Evolutionary conservation across 1,140 invertebrate genomes (phyloP), one percentile per base, ranked within the genome.

Genomic region (Hyposmocoma kahamanoa): DNA sequence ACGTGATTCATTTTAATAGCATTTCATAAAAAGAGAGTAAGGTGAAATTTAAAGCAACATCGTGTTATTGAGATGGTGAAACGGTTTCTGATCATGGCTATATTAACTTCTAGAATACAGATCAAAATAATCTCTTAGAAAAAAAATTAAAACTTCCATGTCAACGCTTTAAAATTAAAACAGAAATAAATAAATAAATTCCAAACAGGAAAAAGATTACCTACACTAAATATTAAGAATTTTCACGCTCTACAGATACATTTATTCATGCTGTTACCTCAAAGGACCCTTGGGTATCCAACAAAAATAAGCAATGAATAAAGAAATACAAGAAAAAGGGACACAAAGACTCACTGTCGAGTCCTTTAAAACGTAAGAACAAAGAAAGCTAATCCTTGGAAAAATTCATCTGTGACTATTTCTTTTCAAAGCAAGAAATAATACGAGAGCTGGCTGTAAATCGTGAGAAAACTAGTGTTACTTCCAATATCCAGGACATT

Each of bases 391-490:
- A 36, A 36, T 10, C 32, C 32, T 36, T 10, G 2, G 11, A 36
- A 36, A 42, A 52, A 56, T 56, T 38, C 51, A 34, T 46, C 22
- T 58, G 46, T 21, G 30, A 36, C 15, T 44, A 36, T 62, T 58
- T 52, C 18, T 20, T 41, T 21, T 22, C 20, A 13, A 30, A 45
- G 55, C 55, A 58, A 62, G 58, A 62, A 58, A 42, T 62, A 52
- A 58, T 30, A 53, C 48, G 47, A 43, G 32, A 43, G 51, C 46
- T 46, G 59, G 46, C 50, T 41, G 55, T 62, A 62, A 62, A 62
- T 62, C 42, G 28, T 47, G 32, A 49, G 53, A 52, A 54, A 54
- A 62, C 49, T 36, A 39, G 28, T 58, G 15, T 59, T 55, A 53
- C 50, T 54, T 28, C 39, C 49, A 34, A 57, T 52, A 58, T 45